Evolutionary conservation across 2,888 invertebrate species (phyloP).

Genomic region (Cheilosia vulpina): DNA sequence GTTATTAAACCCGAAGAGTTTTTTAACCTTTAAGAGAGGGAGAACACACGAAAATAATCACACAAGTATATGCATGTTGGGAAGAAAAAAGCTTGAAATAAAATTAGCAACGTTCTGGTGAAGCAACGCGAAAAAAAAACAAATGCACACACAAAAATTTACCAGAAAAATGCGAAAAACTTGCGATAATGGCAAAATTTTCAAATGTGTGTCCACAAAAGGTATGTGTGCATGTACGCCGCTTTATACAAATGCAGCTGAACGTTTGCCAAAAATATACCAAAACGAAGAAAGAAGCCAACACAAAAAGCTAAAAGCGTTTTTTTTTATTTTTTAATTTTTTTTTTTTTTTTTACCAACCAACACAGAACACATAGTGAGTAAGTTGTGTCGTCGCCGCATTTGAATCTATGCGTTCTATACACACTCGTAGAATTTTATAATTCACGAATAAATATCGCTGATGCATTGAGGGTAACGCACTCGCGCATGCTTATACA

Average conservation of each 20-base stretch:
- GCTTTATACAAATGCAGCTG: constrained; percentile 68
- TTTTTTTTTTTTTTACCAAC: neutral
- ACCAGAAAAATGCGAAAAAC: constrained; percentile 69
- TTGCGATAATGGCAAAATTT: constrained; percentile 66
- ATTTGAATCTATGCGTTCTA: constrained; percentile 64
- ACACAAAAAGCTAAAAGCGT: constrained; percentile 4
- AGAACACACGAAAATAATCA: constrained; percentile 77
- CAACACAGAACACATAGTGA: constrained; percentile 34
- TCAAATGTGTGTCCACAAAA: constrained; percentile 50
- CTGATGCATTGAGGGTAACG: constrained; percentile 75
- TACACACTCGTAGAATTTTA: constrained; percentile 54
- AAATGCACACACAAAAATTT: constrained; percentile 72
- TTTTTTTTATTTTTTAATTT: neutral
- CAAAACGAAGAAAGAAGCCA: constrained; percentile 26
- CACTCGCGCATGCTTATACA: constrained; percentile 73
- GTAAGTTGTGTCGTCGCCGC: constrained; percentile 31
- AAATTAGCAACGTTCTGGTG: constrained; percentile 66
- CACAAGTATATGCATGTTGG: constrained; percentile 37
- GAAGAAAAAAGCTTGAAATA: constrained; percentile 76
- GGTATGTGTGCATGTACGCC: constrained; percentile 61
- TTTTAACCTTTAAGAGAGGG: constrained; percentile 80
- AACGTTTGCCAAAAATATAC: constrained; percentile 64
- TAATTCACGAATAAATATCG: constrained; percentile 59
- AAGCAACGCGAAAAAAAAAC: constrained; percentile 31
- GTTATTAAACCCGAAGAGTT: constrained; percentile 84